Evolutionary conservation across 2,888 invertebrate genomes (phyloP), one percentile per base, ranked within the genome.

Genomic region (Caradrina kadenii): DNA sequence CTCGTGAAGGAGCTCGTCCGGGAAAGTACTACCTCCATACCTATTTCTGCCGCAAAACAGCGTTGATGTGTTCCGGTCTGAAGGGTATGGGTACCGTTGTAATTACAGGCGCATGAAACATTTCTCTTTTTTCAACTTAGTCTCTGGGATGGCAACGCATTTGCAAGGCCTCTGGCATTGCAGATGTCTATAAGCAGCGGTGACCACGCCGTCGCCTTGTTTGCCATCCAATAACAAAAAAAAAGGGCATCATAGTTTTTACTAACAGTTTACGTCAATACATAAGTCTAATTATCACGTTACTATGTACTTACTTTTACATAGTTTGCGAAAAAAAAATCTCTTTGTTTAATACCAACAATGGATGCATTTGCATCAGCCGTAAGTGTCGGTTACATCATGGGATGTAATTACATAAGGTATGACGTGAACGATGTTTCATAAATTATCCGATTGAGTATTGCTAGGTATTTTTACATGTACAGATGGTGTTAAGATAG

Each of bases 351-450:
- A 56, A 35, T 35, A 76, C 49, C 5, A 64, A 80, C 81, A 81
- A 73, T 64, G 56, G 61, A 69, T 63, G 70, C 63, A 69, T 55
- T 63, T 66, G 63, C 61, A 59, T 73, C 68, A 35, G 17, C 31
- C 22, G 8, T 10, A 13, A 21, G 39, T 48, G 13, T n/a, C 8
- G 35, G 26, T 75, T 82, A 67, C 79, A 81, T 73, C 77, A 81
- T 53, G 63, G 75, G 76, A 80, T 81, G 81, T 85, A 82, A 85
- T 85, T 80, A 80, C 75, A 83, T 73, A 69, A 76, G 68, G 22
- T 3, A 21, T 85, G 84, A 85, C 84, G 84, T 79, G 64, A 75
- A 71, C n/a, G 26, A 66, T 69, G 70, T 79, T 79, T 67, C 55
- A 79, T 73, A 79, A 80, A 70, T 68, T 79, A 79, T 80, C 22